phyloP scores from a whole-genome alignment of 2,113 vertebrate genomes.

The Orycteropus afer region DNA sequence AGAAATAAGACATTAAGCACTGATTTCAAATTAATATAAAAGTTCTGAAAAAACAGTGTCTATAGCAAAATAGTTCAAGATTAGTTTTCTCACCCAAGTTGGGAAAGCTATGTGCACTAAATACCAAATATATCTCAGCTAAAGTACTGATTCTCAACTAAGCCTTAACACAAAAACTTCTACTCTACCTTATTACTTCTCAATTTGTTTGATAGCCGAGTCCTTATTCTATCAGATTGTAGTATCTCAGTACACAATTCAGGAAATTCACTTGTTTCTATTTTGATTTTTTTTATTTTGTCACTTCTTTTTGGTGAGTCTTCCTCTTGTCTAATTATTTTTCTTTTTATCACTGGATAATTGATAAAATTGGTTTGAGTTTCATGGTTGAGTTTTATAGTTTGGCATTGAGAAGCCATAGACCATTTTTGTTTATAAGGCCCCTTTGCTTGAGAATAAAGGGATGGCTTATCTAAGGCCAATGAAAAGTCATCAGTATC shows the following conservation, averaged over 20 bases:
- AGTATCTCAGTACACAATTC: conserved; percentile 83
- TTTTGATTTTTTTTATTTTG: conserved; percentile 86
- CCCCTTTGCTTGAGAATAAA: conserved; percentile 67
- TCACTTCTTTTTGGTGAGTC: conserved; percentile 77
- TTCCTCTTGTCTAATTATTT: conserved; percentile 66
- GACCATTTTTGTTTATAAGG: conserved; percentile 84
- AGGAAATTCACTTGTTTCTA: conserved; percentile 87
- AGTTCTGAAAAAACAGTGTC: conserved; percentile 82
- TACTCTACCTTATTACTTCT: background rate
- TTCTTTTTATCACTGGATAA: conserved; percentile 86
- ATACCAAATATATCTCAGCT: conserved; percentile 66
- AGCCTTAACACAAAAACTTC: background rate
- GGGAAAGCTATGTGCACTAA: conserved; percentile 69
- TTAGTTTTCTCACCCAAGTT: conserved; percentile 49
- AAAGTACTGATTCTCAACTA: conserved; percentile 57
- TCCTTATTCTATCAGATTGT: conserved; percentile 68
- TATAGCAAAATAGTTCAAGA: conserved; percentile 84
- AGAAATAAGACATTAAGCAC: conserved; percentile 74
- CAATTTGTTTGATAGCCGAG: conserved; percentile 52
- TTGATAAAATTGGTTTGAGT: conserved; percentile 89
- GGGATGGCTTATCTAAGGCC: conserved; percentile 72
- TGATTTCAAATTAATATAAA: conserved; percentile 79
- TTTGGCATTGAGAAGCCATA: conserved; percentile 91
- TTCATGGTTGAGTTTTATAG: conserved; percentile 91
- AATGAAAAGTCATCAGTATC: conserved; percentile 72